phyloP scores from a whole-genome alignment of 2,888 invertebrate species.

The Dione vanillae region DNA sequence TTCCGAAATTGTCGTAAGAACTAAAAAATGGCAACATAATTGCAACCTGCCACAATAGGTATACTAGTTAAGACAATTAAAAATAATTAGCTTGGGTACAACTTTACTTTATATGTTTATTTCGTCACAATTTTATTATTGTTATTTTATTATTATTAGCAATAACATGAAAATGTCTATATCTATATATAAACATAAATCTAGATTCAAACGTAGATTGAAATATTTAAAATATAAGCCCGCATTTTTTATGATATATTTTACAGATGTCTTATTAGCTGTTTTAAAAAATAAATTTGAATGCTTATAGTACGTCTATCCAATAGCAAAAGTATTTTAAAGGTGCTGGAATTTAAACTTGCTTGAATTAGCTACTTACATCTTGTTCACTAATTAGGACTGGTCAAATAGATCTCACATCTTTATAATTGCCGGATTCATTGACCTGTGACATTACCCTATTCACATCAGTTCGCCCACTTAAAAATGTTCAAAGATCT shows the following conservation, averaged over 20 bases:
- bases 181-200: background rate
- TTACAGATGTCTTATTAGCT: too few species aligned
- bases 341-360: too few species aligned
- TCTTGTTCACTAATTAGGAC: constrained; percentile 13
- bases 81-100: background rate
- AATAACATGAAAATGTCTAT: too few species aligned
- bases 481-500: background rate
- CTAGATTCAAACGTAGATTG: too few species aligned
- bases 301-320: too few species aligned
- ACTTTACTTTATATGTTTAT: constrained; percentile 6
- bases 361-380: too few species aligned
- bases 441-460: constrained; percentile 48
- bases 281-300: too few species aligned
- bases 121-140: background rate
- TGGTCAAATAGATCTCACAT: constrained; percentile 13
- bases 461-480: constrained; percentile 40
- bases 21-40: background rate
- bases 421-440: constrained; percentile 40
- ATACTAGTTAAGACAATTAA: background rate
- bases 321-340: too few species aligned
- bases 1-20: background rate
- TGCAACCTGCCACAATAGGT: background rate
- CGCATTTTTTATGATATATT: too few species aligned
- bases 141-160: background rate
- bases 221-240: too few species aligned